phyloP scores from a whole-genome alignment of 2,113 vertebrate genomes.

The Odobenus rosmarus region DNA sequence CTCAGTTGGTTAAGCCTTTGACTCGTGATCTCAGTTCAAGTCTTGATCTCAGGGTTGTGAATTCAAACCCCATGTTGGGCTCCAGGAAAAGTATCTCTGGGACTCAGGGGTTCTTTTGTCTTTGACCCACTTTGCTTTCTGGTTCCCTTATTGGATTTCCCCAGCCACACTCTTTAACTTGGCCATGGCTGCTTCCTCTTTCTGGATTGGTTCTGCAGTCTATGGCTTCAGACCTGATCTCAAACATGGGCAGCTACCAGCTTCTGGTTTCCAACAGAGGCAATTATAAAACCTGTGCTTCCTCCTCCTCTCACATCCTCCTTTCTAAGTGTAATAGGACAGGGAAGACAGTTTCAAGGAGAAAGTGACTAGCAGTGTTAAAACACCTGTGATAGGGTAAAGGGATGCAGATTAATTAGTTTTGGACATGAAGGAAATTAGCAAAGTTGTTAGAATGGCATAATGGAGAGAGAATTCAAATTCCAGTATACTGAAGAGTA shows the following conservation, averaged over 20 bases:
- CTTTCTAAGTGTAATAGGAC: neutral
- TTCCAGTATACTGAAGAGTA: neutral
- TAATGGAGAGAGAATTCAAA: neutral
- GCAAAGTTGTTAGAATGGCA: neutral
- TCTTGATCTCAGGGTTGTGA: neutral
- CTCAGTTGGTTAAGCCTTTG: neutral
- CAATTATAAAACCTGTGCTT: neutral
- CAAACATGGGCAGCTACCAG: neutral
- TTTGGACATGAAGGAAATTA: neutral
- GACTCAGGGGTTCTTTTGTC: neutral
- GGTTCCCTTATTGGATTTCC: neutral
- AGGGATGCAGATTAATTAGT: neutral
- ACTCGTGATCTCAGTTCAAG: neutral
- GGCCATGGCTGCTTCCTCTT: neutral
- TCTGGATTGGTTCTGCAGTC: neutral
- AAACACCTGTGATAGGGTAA: neutral
- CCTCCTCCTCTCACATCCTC: neutral
- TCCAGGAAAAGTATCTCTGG: neutral
- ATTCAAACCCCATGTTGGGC: neutral
- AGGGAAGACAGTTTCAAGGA: neutral
- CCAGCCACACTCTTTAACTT: neutral
- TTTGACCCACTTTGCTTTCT: constrained; percentile 22
- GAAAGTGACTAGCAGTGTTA: neutral
- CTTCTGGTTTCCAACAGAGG: neutral
- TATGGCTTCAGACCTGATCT: neutral